phyloP scores from a whole-genome alignment of 1,140 invertebrate genomes.

The Onthophagus taurus region DNA sequence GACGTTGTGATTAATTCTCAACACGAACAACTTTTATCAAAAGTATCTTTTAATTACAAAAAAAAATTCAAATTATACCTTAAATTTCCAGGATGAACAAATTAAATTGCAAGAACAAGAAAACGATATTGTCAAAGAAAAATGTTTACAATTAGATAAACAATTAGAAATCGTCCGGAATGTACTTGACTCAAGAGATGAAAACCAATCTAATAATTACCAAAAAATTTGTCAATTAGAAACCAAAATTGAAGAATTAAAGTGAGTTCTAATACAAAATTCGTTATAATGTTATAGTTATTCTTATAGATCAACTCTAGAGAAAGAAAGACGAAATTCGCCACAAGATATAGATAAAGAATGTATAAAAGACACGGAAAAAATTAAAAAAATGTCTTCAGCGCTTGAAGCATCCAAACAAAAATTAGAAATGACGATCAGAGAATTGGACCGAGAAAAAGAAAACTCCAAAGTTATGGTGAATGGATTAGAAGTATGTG shows the following conservation, averaged over 20 bases:
- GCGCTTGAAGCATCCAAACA: neutral
- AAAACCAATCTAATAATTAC: too few species aligned
- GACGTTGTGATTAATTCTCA: conserved; percentile 5
- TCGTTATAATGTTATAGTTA: neutral
- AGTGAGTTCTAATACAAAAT: too few species aligned
- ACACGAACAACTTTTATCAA: conserved; percentile 5
- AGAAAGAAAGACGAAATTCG: too few species aligned
- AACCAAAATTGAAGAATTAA: neutral
- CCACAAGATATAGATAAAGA: too few species aligned
- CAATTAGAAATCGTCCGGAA: too few species aligned
- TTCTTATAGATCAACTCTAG: neutral
- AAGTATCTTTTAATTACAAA: conserved; percentile 2
- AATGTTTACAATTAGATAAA: conserved; percentile 9
- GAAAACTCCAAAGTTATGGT: neutral
- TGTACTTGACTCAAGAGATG: too few species aligned
- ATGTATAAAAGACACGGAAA: too few species aligned
- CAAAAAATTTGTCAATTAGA: too few species aligned
- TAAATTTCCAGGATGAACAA: conserved; percentile 1
- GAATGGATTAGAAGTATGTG: neutral
- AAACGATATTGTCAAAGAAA: conserved; percentile 8
- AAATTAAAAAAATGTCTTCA: neutral
- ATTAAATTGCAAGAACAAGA: conserved; percentile 7
- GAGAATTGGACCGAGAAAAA: conserved; percentile 1
- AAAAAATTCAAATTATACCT: neutral
- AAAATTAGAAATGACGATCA: neutral